Evolutionary conservation across 2,888 invertebrate species (phyloP), one percentile per base, ranked within the genome.

Genomic region (Tuberolachnus salignus): DNA sequence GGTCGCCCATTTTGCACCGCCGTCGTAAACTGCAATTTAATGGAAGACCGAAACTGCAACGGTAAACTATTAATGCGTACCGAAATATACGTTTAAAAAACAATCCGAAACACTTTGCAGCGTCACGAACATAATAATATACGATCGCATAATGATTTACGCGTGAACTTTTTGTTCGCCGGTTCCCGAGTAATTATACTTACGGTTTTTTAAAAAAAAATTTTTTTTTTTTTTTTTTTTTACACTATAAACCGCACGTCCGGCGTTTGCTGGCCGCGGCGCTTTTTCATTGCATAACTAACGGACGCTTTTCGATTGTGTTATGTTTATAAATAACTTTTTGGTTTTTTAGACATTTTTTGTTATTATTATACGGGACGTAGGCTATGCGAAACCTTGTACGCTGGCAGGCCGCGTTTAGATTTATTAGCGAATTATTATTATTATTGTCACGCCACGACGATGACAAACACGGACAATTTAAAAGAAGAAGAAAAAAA

Each of bases 111-210:
- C 66, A 16, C n/a, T 66, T 51, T 6, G n/a, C 42, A 42, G 9
- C 19, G 67, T 19, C 11, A 67, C 23, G n/a, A 10, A 16, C 46
- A 16, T 11, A n/a, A 46, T 23, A 49, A 46, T 46, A 23, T 46
- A 10, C 23, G 66, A 23, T 23, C 23, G 64, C 46, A n/a, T n/a
- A n/a, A n/a, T 10, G 64, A 66, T 67, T 67, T 51, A 51, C 67
- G 26, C n/a, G 51, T 14, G 21, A 53, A 70, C 46, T 23, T n/a
- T 46, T n/a, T 46, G 46, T 72, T 59, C 19, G 21, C 26, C 59
- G 26, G n/a, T 71, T 71, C 49, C 70, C 59, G 26, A 72, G 72
- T 61, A 72, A 61, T 49, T 53, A 23, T 23, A 63, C 4, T 46
- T n/a, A n/a, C 59, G 44, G 34, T 34, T 34, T 71, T 57, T n/a